These are phyloP conservation scores for Hippocampus mohnikei DNA, from an alignment of 2,113 vertebrate genomes.

Conservation along the genomic window DNA sequence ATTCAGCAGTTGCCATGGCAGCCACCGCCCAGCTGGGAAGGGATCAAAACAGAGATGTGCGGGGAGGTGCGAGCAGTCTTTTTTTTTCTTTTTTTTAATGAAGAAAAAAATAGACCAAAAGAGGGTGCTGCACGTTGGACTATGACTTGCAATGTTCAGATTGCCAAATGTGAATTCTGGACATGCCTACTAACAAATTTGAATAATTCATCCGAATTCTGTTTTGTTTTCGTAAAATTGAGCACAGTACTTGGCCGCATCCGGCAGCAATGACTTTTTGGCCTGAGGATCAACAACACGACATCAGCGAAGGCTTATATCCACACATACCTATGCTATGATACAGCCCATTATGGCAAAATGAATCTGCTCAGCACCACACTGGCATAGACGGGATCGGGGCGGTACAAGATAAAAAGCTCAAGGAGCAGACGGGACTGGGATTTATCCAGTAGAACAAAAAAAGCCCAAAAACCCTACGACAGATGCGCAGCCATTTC, in stretches of 20 bases:
- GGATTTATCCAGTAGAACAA: no score
- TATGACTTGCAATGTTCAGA: background rate
- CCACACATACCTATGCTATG: background rate
- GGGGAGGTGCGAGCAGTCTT: constrained; percentile 2
- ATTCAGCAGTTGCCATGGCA: constrained; percentile 75
- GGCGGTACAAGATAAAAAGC: no score
- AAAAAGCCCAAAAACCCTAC: no score
- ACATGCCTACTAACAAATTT: background rate
- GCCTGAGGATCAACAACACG: background rate
- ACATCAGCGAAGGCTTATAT: background rate
- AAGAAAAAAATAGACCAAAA: constrained; percentile 22
- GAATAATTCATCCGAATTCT: background rate
- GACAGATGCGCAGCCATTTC: no score
- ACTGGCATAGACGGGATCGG: background rate
- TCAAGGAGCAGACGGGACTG: no score
- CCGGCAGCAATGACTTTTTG: background rate
- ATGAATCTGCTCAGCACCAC: background rate
- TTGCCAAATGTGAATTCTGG: background rate
- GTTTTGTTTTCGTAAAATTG: background rate
- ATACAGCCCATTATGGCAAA: background rate
- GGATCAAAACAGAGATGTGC: constrained; percentile 20
- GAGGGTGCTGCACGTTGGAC: background rate
- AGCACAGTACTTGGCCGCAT: background rate
- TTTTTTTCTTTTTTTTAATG: constrained; percentile 17
- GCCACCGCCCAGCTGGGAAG: constrained; percentile 54